These are phyloP conservation scores for Palythoa grandis DNA, from an alignment of 92 coral and sea anemone genomes.

Conservation along the genomic window DNA sequence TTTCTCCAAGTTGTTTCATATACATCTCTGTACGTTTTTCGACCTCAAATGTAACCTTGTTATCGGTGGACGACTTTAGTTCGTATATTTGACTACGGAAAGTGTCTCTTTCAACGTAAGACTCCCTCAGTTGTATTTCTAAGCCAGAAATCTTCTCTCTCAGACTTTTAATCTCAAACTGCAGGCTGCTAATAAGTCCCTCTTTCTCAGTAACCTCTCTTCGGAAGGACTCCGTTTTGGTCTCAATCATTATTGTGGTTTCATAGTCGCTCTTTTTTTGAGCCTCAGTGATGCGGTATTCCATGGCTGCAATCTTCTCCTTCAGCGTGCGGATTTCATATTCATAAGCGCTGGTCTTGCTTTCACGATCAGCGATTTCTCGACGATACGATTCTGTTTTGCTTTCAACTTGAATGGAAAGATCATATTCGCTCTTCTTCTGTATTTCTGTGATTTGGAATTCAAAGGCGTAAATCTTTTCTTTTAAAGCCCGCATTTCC, in stretches of 20 bases:
- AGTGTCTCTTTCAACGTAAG: neutral
- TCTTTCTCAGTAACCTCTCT: neutral
- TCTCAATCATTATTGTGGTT: conserved; percentile 7
- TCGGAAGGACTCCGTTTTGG: conserved; percentile 10
- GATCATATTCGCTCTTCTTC: conserved; percentile 35
- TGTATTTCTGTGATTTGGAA: conserved; percentile 32
- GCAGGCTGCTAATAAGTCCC: neutral
- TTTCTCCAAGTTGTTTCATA: neutral
- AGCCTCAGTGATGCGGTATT: conserved; percentile 17
- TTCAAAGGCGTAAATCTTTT: neutral
- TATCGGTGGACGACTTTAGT: neutral
- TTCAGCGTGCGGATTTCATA: conserved; percentile 36
- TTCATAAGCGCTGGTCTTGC: conserved; percentile 39
- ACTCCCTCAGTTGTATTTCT: neutral
- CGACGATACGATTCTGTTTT: conserved; percentile 44
- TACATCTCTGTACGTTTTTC: neutral
- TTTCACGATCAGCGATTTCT: conserved; percentile 41
- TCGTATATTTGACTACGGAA: neutral
- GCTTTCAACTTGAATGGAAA: conserved; percentile 40
- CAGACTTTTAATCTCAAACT: conserved; percentile 4
- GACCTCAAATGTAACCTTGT: neutral
- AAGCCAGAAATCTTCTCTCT: neutral
- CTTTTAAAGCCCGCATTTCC: neutral
- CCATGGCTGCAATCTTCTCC: conserved; percentile 36
- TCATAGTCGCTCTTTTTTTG: conserved; percentile 29